These are phyloP conservation scores for Papilio demoleus DNA, from an alignment of 2,888 invertebrate species.

Conservation along the genomic window DNA sequence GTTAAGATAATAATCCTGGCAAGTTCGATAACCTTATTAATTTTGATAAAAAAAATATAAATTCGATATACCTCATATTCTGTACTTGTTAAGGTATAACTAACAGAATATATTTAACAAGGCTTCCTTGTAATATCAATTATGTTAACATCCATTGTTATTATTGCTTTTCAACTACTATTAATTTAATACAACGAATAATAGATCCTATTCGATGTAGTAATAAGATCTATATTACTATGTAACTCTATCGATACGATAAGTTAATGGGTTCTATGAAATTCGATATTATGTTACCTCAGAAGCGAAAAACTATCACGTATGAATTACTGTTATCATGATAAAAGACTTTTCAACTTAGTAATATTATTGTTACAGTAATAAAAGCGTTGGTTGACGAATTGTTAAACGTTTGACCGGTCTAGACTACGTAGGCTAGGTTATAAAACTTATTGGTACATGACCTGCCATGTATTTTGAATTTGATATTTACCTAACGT, in stretches of 20 bases:
- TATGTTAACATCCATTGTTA: slow-evolving; percentile 4
- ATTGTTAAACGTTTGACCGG: too few species aligned
- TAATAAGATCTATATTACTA: slow-evolving; percentile 1
- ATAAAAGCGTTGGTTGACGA: too few species aligned
- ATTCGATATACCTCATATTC: neutral
- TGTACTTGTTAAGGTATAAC: slow-evolving; percentile 2
- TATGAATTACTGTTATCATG: neutral
- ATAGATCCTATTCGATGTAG: neutral
- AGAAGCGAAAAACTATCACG: neutral
- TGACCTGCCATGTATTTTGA: too few species aligned
- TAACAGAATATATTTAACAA: slow-evolving; percentile 7
- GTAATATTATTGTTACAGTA: too few species aligned
- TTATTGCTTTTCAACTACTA: slow-evolving; percentile 10
- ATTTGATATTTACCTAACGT: too few species aligned
- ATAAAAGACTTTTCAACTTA: neutral
- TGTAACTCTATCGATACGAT: neutral
- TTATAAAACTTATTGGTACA: too few species aligned
- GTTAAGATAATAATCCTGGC: too few species aligned
- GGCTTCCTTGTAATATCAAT: slow-evolving; percentile 19
- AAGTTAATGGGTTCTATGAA: slow-evolving; percentile 12
- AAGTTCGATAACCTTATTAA: too few species aligned
- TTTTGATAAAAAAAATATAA: slow-evolving; percentile 3
- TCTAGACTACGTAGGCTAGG: too few species aligned
- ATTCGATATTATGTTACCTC: neutral
- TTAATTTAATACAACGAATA: neutral